A percentile compares a stretch with the other conserved stretches of the same genome.
These are phyloP conservation scores for Cetoscarus ocellatus DNA, from an alignment of 2,797 vertebrate species.

Conservation along the genomic window DNA sequence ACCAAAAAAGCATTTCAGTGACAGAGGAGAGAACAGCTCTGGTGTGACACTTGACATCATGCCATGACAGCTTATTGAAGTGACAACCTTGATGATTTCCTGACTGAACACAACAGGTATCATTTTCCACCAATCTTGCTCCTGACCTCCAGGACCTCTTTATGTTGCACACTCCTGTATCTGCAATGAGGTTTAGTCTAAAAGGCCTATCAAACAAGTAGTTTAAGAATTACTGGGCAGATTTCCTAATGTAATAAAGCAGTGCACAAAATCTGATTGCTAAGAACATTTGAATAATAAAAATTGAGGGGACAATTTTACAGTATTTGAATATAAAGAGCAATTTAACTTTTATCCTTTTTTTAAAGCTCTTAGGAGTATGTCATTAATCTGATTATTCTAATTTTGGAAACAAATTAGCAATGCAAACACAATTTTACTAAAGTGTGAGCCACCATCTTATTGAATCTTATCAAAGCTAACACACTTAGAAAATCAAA, in stretches of 20 bases:
- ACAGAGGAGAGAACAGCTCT: not conserved
- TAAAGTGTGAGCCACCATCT: too few species aligned
- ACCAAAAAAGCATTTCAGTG: constrained; percentile 20
- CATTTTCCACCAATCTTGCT: not conserved
- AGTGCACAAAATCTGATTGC: too few species aligned
- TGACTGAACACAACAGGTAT: constrained; percentile 1
- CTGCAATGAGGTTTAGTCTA: not conserved
- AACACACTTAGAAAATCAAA: too few species aligned
- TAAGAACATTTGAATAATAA: too few species aligned
- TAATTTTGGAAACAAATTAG: too few species aligned
- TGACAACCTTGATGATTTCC: constrained; percentile 30
- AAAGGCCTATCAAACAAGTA: not conserved
- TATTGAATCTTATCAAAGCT: too few species aligned
- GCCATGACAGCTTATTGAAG: constrained; percentile 23
- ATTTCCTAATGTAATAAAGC: not conserved
- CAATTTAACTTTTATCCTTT: too few species aligned
- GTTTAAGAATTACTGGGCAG: not conserved
- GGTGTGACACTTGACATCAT: not conserved
- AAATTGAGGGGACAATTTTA: too few species aligned
- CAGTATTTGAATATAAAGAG: too few species aligned
- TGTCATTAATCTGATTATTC: too few species aligned
- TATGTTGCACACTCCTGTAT: not conserved
- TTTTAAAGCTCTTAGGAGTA: too few species aligned
- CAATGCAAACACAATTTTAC: too few species aligned
- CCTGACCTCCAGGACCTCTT: not conserved